Evolutionary conservation across 2,113 vertebrate species (phyloP).

Genomic region (Leptosomus discolor): DNA sequence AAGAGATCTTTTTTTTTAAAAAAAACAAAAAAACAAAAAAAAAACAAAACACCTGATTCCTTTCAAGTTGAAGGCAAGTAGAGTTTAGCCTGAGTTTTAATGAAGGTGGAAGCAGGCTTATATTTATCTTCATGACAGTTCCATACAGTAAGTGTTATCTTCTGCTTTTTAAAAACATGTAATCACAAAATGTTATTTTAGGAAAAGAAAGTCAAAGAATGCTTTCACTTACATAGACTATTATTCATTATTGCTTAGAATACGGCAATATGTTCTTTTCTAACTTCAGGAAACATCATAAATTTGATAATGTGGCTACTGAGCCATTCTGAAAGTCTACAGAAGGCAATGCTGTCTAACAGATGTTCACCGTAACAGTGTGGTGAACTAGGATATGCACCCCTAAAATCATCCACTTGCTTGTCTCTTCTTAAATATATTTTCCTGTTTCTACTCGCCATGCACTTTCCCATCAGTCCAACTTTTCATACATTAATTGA

Average conservation of each 20-base stretch:
- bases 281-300: not conserved
- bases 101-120: not conserved
- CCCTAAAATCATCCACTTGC: not conserved
- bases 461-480: not conserved
- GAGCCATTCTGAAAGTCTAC: not conserved
- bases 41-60: not conserved
- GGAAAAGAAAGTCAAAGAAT: not conserved
- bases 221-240: not conserved
- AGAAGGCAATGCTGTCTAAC: not conserved
- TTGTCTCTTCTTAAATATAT: not conserved
- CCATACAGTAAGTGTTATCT: not conserved
- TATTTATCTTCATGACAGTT: not conserved
- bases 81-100: not conserved
- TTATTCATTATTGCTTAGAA: not conserved
- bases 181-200: not conserved
- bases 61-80: not conserved
- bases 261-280: not conserved
- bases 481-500: not conserved
- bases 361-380: not conserved
- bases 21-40: too few species aligned
- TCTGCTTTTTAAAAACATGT: not conserved
- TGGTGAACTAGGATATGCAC: not conserved
- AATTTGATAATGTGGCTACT: not conserved
- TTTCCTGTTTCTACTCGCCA: not conserved
- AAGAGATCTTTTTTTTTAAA: not conserved